These are phyloP conservation scores for Venturia canescens DNA, from an alignment of 1,140 invertebrate species.

Conservation along the genomic window DNA sequence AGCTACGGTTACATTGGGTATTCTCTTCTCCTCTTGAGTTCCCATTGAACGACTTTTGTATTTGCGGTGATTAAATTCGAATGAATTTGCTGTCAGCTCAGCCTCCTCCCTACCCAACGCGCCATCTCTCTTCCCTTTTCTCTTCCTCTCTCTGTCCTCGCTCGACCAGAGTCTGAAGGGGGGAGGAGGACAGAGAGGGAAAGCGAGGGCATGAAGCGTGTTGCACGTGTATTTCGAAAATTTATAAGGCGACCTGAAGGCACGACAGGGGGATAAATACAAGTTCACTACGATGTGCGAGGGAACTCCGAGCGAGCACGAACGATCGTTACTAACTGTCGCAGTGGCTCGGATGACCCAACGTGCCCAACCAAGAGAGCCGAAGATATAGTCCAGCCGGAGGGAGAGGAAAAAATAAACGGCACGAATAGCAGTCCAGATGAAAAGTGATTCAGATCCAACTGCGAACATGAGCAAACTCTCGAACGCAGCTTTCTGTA, in stretches of 20 bases:
- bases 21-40: background rate
- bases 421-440: conserved; percentile 37
- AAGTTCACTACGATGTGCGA: conserved; percentile 12
- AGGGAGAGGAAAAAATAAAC: background rate
- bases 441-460: conserved; percentile 43
- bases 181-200: too few species aligned
- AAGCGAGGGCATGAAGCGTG: background rate
- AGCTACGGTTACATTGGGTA: background rate
- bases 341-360: background rate
- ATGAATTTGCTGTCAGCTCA: conserved; percentile 9
- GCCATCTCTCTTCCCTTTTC: background rate
- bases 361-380: background rate
- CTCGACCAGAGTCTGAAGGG: background rate
- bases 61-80: conserved; percentile 40
- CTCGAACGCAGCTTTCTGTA: conserved; percentile 24
- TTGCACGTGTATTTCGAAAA: conserved; percentile 24
- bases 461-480: conserved; percentile 2
- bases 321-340: conserved; percentile 47
- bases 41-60: background rate
- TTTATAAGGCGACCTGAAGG: conserved; percentile 15
- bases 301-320: conserved; percentile 32
- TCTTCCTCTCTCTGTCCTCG: too few species aligned
- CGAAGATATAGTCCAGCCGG: background rate
- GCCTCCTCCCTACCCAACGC: background rate
- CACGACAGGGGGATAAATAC: conserved; percentile 28